Base-by-base conservation (phyloP, 2,888 invertebrate species). In the Aproaerema taeniolella region DNA sequence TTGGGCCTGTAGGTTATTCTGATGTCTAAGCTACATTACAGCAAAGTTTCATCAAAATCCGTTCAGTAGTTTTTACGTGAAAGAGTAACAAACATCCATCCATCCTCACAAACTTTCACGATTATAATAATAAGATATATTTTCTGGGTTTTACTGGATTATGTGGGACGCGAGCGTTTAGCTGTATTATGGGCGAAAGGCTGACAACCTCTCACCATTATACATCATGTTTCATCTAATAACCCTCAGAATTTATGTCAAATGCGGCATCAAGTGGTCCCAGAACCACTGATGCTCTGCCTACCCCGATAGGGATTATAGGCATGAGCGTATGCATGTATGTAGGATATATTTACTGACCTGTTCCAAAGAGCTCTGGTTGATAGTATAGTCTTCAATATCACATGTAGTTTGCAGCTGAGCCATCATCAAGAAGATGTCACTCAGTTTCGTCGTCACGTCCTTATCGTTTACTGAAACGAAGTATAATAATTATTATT, bases 301-400 rank as follows among this genome's bases (percentile, higher is more conserved):
- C 5, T 8, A 4, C 8, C 20, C n/a, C n/a, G n/a, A n/a, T n/a
- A n/a, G n/a, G n/a, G n/a, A n/a, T n/a, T n/a, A n/a, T n/a, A n/a
- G n/a, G n/a, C n/a, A n/a, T n/a, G n/a, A n/a, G n/a, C n/a, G n/a
- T n/a, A n/a, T n/a, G n/a, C n/a, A n/a, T n/a, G n/a, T n/a, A 20
- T 20, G 4, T 20, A 20, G 5, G 4, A 20, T 20, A 20, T 4
- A 6, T 6, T 20, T 8, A 20, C 4, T 65, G 67, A 89, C 90
- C 85, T 89, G 89, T 50, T 89, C 89, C 28, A 90, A 73, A 8
- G 89, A 88, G 68, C 88, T 89, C 53, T 88, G 89, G 59, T 87
- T 88, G 52, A 89, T 47, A n/a, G 89, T 88, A 65, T 77, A 89
- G 67, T 89, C 89, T 8, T 82, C 80, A 3, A 88, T 74, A 48